Percentiles rank a stretch among this genome's conserved stretches.
phyloP scores from a whole-genome alignment of 53 echinoderm and acorn worm genomes.

The Antedon mediterranea region DNA sequence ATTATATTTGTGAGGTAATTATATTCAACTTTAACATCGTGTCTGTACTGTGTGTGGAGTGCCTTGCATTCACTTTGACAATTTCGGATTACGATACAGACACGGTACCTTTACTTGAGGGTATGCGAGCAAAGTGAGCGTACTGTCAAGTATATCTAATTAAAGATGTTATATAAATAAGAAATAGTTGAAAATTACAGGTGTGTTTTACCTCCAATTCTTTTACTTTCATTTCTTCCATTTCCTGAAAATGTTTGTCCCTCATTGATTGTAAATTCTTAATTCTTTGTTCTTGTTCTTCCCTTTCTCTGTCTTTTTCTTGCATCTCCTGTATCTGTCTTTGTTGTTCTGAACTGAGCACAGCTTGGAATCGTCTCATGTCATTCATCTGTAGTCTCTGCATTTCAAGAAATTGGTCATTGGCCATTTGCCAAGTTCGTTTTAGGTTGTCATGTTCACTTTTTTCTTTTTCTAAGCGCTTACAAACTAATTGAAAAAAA shows the following conservation, averaged over 20 bases:
- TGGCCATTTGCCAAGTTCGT: slow-evolving; percentile 99
- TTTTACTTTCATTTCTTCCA: slow-evolving; percentile 3
- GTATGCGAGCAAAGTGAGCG: no score
- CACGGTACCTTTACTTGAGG: no score
- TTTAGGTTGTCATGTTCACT: slow-evolving; percentile 54
- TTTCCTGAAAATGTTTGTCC: slow-evolving; percentile 18
- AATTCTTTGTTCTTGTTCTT: slow-evolving; percentile 70
- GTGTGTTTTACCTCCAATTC: neutral
- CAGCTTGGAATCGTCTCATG: slow-evolving; percentile 78
- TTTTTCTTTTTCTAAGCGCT: slow-evolving; percentile 70
- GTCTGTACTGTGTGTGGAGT: no score
- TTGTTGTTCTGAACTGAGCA: slow-evolving; percentile 92
- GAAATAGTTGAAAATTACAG: no score
- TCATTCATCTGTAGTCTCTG: slow-evolving; percentile 93
- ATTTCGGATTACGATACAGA: no score
- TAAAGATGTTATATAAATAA: no score
- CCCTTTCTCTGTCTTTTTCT: slow-evolving; percentile 68
- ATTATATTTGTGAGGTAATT: no score
- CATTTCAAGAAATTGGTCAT: slow-evolving; percentile 76
- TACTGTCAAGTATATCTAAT: no score
- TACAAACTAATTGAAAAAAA: slow-evolving; percentile 40
- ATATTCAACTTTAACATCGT: no score
- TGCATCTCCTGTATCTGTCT: slow-evolving; percentile 71
- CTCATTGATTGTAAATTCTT: slow-evolving; percentile 40
- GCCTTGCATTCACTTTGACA: no score